These are phyloP conservation scores for Furnarius figulus DNA, from an alignment of 2,113 vertebrate genomes.

Conservation along the genomic window DNA sequence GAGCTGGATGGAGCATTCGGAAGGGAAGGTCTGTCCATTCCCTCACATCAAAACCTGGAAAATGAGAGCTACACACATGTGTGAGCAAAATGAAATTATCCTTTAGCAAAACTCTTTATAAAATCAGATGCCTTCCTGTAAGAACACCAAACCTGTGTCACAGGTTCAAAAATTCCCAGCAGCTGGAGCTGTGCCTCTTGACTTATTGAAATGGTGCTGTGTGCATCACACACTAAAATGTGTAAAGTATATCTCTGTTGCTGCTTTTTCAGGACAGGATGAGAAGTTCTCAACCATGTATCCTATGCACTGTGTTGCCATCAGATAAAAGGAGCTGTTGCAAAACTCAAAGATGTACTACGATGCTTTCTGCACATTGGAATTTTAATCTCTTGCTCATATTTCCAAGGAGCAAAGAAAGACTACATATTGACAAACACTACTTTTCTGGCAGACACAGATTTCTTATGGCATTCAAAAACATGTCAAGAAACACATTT, in stretches of 20 bases:
- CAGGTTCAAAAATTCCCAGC: background rate
- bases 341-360: background rate
- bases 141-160: background rate
- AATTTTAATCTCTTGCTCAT: background rate
- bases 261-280: background rate
- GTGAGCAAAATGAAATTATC: background rate
- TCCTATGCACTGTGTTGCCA: background rate
- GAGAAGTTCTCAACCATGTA: background rate
- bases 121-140: background rate
- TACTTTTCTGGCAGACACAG: background rate
- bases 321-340: background rate
- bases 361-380: background rate
- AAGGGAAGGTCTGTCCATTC: background rate
- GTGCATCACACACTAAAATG: background rate
- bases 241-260: background rate
- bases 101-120: background rate
- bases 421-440: background rate
- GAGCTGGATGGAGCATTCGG: background rate
- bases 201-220: background rate
- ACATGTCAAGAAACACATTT: background rate
- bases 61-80: fast-evolving
- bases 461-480: background rate
- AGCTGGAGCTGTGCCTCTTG: background rate
- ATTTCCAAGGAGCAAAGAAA: background rate
- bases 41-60: background rate